These are phyloP conservation scores for Pasiphila rectangulata DNA, from an alignment of 2,888 invertebrate species.

Conservation along the genomic window DNA sequence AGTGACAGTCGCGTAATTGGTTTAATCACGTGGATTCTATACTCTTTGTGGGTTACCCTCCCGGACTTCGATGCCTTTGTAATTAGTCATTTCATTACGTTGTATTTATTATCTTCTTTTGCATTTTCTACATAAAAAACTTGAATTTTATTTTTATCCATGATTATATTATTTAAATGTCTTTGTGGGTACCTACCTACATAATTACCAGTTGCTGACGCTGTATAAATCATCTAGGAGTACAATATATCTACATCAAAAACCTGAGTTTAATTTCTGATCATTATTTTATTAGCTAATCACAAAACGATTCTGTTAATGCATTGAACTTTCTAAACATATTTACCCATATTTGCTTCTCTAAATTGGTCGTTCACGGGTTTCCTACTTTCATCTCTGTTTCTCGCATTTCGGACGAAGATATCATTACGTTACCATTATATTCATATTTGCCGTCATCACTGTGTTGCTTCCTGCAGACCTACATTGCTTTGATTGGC, in stretches of 20 bases:
- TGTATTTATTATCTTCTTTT: neutral
- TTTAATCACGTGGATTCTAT: conserved; percentile 44
- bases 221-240: no score
- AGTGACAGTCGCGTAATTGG: conserved; percentile 52
- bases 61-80: conserved; percentile 44
- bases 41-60: conserved; percentile 42
- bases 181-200: no score
- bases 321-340: neutral
- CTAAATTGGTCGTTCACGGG: conserved; percentile 16
- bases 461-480: conserved; percentile 25
- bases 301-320: no score
- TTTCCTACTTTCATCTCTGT: conserved; percentile 25
- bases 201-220: no score
- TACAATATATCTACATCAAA: no score
- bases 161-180: no score
- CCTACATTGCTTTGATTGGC: conserved; percentile 13
- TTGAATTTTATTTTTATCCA: no score
- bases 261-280: no score
- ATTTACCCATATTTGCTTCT: neutral
- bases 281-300: no score
- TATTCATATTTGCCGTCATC: conserved; percentile 42
- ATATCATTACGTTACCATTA: conserved; percentile 43
- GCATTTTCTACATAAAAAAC: neutral
- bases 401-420: conserved; percentile 26
- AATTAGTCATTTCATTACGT: conserved; percentile 22